Percentiles rank a stretch among this genome's conserved stretches.
Conservation (phyloP, 2,888 invertebrate species). For the Stratiomys singularior region DNA sequence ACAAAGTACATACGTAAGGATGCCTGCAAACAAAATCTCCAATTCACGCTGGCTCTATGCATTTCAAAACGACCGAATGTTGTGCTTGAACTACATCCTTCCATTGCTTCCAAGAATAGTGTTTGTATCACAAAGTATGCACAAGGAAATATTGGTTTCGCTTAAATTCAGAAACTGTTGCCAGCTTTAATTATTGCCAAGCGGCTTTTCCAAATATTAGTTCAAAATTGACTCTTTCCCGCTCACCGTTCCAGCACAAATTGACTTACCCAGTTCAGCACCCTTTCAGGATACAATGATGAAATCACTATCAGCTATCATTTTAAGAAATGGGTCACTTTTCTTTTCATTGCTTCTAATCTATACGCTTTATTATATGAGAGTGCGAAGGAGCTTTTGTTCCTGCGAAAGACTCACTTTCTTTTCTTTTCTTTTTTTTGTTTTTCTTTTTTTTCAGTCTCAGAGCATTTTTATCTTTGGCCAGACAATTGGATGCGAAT, state of each 20-base stretch:
- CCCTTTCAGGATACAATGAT: not conserved
- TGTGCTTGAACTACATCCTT: slow-evolving; percentile 31
- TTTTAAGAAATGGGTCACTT: slow-evolving; percentile 39
- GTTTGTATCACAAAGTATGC: not conserved
- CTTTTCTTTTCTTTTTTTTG: not conserved
- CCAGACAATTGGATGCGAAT: slow-evolving; percentile 39
- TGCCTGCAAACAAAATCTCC: not conserved
- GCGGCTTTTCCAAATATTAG: not conserved
- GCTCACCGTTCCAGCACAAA: not conserved
- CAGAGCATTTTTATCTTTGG: slow-evolving; percentile 33
- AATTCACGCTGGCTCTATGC: not conserved
- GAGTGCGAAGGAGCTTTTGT: slow-evolving; percentile 21
- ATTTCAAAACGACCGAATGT: not conserved
- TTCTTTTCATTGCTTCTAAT: slow-evolving; percentile 40
- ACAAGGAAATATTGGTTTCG: not conserved
- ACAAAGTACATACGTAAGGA: slow-evolving; percentile 4
- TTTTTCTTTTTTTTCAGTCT: not conserved
- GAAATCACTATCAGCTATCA: slow-evolving; percentile 32
- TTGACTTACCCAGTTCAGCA: not conserved
- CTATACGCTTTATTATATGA: slow-evolving; percentile 18
- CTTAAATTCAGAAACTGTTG: not conserved
- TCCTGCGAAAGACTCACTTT: not conserved
- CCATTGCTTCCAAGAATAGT: not conserved
- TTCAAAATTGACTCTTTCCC: not conserved
- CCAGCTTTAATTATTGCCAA: slow-evolving; percentile 16